Base-by-base conservation (phyloP, 2,113 vertebrate genomes). In the Verasper variegatus region DNA sequence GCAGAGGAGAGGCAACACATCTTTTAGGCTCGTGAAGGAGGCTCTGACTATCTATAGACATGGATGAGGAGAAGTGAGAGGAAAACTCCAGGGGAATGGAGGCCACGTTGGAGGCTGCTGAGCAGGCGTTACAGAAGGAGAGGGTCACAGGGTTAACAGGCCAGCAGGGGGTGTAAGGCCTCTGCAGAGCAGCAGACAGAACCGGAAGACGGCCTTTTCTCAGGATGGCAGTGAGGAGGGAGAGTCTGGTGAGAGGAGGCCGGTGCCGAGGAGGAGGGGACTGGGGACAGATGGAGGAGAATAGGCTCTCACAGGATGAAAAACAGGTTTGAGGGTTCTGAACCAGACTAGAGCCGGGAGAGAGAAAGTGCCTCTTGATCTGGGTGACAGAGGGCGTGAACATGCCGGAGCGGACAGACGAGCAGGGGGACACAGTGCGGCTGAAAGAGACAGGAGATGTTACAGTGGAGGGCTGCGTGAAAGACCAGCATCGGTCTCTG, bases 141-240 rank as follows among this genome's bases (percentile, higher is more conserved):
- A 94, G 68, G 77, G 91, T 94, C 72, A 92, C 78, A 0, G 87
- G 85, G 74, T 80, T 94, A 20, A 94, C 74, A 12, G 94, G 93
- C 94, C 94, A 94, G 85, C 94, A 95, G 70, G 94, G 94, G 65
- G 94, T 90, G 91, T 94, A 95, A 11, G 93, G 93, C 78, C 94
- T 92, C 81, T 91, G 87, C 31, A 80, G 82, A 0, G 72, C 35
- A 6, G 94, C 9, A 13, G 94, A 93, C 61, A 95, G 87, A 23
- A 94, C 79, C 0, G 95, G 94, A 8, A 95, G 92, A 4, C 94
- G 93, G 10, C 95, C 96, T 76, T 97, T 98, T 81, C 95, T 96
- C 52, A 99, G 93, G 82, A 99, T 96, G 66, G 97, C 97, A 6
- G 98, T 99, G 78, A 99, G 94, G 23, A 99, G 92, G 63, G 96